A percentile compares a stretch with the other conserved stretches of the same genome.
Conservation (phyloP, 2,888 invertebrate genomes). For the Endotricha flammealis region DNA sequence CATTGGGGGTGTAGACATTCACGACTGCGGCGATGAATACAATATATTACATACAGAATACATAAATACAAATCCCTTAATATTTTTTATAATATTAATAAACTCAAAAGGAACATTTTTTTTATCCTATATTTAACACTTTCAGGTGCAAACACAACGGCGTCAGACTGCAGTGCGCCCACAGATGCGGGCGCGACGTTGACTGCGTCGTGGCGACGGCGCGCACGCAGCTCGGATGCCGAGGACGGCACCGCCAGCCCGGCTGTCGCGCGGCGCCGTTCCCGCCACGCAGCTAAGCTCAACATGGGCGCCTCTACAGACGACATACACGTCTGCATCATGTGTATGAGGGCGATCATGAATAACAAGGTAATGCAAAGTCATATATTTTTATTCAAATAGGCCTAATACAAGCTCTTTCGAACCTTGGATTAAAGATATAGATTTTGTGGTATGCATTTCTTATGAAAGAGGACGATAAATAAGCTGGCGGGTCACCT, state of each 20-base stretch:
- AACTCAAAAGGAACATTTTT: too few species aligned
- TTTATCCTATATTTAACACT: too few species aligned
- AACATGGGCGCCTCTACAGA: slow-evolving; percentile 98
- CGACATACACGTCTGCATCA: slow-evolving; percentile 99
- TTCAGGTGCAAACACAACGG: slow-evolving; percentile 54
- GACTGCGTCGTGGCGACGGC: slow-evolving; percentile 56
- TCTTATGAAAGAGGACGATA: too few species aligned
- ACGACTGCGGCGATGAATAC: too few species aligned
- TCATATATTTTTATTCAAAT: too few species aligned
- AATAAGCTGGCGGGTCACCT: too few species aligned
- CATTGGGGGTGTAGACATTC: too few species aligned
- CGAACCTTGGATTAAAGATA: too few species aligned
- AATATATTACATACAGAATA: too few species aligned
- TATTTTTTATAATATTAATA: neutral
- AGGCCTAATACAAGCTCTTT: too few species aligned
- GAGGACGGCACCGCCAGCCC: slow-evolving; percentile 56
- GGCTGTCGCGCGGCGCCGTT: slow-evolving; percentile 78
- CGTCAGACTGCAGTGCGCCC: slow-evolving; percentile 64
- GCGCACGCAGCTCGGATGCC: slow-evolving; percentile 51
- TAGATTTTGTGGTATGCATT: too few species aligned
- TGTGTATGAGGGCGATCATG: slow-evolving; percentile 99
- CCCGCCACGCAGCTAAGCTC: slow-evolving; percentile 90
- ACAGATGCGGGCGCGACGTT: slow-evolving; percentile 49
- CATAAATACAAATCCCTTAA: slow-evolving; percentile 1
- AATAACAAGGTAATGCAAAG: slow-evolving; percentile 99